These are phyloP conservation scores for Serrognathus titanus DNA, from an alignment of 2,888 invertebrate genomes.

Conservation along the genomic window DNA sequence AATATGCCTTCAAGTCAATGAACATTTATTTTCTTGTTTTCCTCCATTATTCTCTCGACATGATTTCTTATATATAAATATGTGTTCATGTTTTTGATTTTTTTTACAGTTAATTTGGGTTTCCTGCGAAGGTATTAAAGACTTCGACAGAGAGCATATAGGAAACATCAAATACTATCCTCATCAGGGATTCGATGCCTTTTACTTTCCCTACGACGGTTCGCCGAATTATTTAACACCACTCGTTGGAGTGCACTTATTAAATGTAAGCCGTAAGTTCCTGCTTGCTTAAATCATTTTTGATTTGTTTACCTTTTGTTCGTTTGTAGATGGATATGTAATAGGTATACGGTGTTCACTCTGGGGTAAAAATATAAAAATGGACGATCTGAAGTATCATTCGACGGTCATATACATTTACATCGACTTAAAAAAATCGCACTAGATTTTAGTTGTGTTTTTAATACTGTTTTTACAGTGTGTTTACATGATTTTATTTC, in stretches of 20 bases:
- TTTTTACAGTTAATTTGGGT: conserved; percentile 33
- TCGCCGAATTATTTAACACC: conserved; percentile 61
- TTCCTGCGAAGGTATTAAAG: conserved; percentile 58
- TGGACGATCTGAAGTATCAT: conserved; percentile 3
- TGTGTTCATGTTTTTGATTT: background rate
- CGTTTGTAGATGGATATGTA: conserved; percentile 55
- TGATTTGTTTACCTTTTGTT: background rate
- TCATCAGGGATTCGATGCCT: conserved; percentile 48
- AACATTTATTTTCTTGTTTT: too few species aligned
- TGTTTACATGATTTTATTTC: too few species aligned
- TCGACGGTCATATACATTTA: too few species aligned
- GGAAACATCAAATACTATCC: conserved; percentile 56
- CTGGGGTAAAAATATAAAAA: conserved; percentile 61
- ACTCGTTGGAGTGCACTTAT: conserved; percentile 59
- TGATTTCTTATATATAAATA: too few species aligned
- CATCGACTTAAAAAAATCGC: too few species aligned
- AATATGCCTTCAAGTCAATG: too few species aligned
- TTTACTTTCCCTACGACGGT: conserved; percentile 62
- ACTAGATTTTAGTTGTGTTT: too few species aligned
- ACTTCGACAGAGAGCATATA: conserved; percentile 56
- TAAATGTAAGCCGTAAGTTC: conserved; percentile 27
- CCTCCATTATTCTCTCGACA: too few species aligned
- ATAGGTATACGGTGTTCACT: conserved; percentile 68
- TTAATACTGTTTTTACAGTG: too few species aligned
- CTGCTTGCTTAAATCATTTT: background rate